Evolutionary conservation across 2,888 invertebrate species (phyloP).

Genomic region (Encarsia formosa): DNA sequence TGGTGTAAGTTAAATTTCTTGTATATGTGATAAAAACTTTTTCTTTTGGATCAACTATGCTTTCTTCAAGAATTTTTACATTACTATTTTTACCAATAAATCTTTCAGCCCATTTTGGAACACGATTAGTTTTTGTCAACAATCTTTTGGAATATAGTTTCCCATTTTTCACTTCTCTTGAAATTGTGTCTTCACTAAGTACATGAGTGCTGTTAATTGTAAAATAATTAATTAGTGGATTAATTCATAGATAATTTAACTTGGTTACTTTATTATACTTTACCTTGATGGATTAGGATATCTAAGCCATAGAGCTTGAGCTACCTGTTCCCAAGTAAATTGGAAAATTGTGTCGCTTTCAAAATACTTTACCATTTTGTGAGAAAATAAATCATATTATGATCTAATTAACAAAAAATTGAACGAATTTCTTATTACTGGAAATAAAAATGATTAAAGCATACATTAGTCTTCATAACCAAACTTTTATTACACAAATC

Average conservation of each 20-base stretch:
- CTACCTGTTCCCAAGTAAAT: slow-evolving; percentile 91
- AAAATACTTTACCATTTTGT: slow-evolving; percentile 77
- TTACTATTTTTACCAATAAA: slow-evolving; percentile 66
- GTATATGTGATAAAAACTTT: slow-evolving; percentile 87
- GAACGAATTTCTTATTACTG: too few relatives aligned
- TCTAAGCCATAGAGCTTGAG: slow-evolving; percentile 85
- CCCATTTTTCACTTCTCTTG: slow-evolving; percentile 72
- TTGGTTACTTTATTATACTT: too few relatives aligned
- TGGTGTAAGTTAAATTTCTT: slow-evolving; percentile 84
- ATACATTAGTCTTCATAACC: too few relatives aligned
- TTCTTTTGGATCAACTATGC: slow-evolving; percentile 78
- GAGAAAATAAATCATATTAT: too few relatives aligned
- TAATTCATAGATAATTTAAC: too few relatives aligned
- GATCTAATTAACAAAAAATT: too few relatives aligned
- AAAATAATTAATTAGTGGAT: too few relatives aligned
- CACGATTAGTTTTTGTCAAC: slow-evolving; percentile 85
- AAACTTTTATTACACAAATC: too few relatives aligned
- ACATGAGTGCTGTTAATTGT: slow-evolving; percentile 89
- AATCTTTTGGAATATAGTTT: slow-evolving; percentile 81
- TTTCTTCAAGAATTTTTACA: slow-evolving; percentile 92
- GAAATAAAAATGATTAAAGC: too few relatives aligned
- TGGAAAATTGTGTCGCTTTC: slow-evolving; percentile 74
- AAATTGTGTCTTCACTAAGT: slow-evolving; percentile 85
- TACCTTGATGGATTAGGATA: slow-evolving; percentile 93
- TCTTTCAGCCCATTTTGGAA: slow-evolving; percentile 89